Conservation (phyloP, 2,113 vertebrate genomes). For the Pygoscelis antarcticus region DNA sequence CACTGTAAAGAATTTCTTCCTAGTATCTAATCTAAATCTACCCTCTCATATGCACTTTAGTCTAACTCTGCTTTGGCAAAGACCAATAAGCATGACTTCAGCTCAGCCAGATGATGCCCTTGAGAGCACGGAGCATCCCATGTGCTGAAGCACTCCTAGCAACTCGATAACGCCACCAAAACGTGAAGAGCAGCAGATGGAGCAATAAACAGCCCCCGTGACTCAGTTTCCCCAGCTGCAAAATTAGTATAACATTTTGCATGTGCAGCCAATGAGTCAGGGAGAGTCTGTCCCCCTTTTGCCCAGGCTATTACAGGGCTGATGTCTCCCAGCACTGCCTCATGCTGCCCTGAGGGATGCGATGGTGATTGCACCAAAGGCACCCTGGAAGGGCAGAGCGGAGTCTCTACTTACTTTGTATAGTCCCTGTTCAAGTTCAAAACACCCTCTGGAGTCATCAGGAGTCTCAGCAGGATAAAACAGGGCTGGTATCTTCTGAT, state of each 20-base stretch:
- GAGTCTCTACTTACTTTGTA: background rate
- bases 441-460: background rate
- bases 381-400: background rate
- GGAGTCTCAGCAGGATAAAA: background rate
- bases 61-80: background rate
- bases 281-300: background rate
- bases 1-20: background rate
- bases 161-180: fast-evolving
- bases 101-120: background rate
- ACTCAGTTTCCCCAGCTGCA: constrained; percentile 3
- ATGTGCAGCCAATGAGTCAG: constrained; percentile 37
- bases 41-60: background rate
- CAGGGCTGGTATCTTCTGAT: background rate
- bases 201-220: background rate
- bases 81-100: background rate
- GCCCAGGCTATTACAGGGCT: background rate
- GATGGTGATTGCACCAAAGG: background rate
- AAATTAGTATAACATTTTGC: background rate
- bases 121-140: background rate
- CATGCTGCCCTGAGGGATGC: background rate
- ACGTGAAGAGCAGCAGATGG: background rate
- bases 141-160: background rate
- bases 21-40: background rate
- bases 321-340: background rate
- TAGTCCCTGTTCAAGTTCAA: background rate